Evolutionary conservation across 2,888 invertebrate species (phyloP).

Genomic region (Adelphocoris suturalis): DNA sequence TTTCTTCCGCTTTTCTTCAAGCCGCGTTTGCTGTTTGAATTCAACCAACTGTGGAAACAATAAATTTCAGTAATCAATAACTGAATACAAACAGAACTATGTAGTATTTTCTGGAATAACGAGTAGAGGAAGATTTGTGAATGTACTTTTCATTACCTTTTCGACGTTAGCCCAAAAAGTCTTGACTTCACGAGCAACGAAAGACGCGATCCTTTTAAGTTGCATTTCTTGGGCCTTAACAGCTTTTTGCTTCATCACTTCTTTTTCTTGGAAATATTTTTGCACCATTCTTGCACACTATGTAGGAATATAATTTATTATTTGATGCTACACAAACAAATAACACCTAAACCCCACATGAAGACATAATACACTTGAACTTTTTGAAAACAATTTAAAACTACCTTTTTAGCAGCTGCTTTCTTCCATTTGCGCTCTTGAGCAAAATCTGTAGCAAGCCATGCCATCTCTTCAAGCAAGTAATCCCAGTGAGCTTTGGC

Average conservation of each 20-base stretch:
- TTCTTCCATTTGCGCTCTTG: slow-evolving; percentile 99
- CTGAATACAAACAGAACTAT: background rate
- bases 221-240: slow-evolving; percentile 95
- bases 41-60: slow-evolving; percentile 84
- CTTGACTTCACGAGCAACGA: slow-evolving; percentile 94
- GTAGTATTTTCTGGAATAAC: background rate
- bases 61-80: no score
- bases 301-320: background rate
- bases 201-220: slow-evolving; percentile 90
- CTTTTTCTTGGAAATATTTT: slow-evolving; percentile 94
- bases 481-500: slow-evolving; percentile 99
- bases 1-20: slow-evolving; percentile 96
- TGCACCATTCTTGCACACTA: slow-evolving; percentile 92
- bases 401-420: slow-evolving; percentile 90
- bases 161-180: slow-evolving; percentile 98
- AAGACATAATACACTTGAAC: background rate
- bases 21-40: slow-evolving; percentile 93
- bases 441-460: slow-evolving; percentile 98
- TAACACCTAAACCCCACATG: background rate
- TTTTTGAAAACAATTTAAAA: background rate
- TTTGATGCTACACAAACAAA: background rate
- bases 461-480: slow-evolving; percentile 98
- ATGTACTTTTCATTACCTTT: slow-evolving; percentile 82
- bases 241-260: slow-evolving; percentile 91
- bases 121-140: background rate